Base-by-base conservation (phyloP, 2,113 vertebrate species). In the Neogobius melanostomus region DNA sequence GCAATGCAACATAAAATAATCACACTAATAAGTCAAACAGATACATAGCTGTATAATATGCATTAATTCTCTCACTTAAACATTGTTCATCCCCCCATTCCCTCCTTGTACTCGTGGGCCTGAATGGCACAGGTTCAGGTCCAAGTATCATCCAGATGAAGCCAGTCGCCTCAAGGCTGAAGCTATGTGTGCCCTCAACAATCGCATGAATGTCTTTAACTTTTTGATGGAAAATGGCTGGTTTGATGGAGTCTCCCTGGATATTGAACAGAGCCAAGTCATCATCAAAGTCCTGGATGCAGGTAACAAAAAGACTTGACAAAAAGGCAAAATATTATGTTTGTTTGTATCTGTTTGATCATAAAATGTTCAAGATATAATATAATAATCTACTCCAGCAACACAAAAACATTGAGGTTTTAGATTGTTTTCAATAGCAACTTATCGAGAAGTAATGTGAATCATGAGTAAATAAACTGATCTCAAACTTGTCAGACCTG, bases 71-170 rank as follows among this genome's bases (percentile, higher is more conserved):
- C 82, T 88, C 84, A 88, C 71, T 78, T 4, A 36, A 36, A 36
- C 28, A 36, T 36, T 84, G 57, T 82, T 14, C 64, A 72, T 71
- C 72, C 54, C 54, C 64, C 9, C 72, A 81, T 75, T 73, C 71
- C 80, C 72, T 66, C 65, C 75, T 82, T 46, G 66, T 43, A 74
- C 80, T 83, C 74, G 67, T 74, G 75, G 71, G 74, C 36, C 44
- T 68, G 15, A 63, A 76, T 60, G 73, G 71, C 66, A 50, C 84
- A 97, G 96, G 96, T 97, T 97, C 82, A 93, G 95, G n/a, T 95
- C 95, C 53, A 97, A 95, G 79, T 98, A 97, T 77, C 96, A 98
- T 80, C 96, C 96, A 1, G 96, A 97, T 10, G 95, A 97, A 84
- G 93, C 93, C 9, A 95, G 93, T 5, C 90, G 91, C 46, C 91